Percentiles rank a stretch among this genome's conserved stretches.
Evolutionary conservation across 2,888 invertebrate genomes (phyloP).

Genomic region (Glyphotaelius pellucidus): DNA sequence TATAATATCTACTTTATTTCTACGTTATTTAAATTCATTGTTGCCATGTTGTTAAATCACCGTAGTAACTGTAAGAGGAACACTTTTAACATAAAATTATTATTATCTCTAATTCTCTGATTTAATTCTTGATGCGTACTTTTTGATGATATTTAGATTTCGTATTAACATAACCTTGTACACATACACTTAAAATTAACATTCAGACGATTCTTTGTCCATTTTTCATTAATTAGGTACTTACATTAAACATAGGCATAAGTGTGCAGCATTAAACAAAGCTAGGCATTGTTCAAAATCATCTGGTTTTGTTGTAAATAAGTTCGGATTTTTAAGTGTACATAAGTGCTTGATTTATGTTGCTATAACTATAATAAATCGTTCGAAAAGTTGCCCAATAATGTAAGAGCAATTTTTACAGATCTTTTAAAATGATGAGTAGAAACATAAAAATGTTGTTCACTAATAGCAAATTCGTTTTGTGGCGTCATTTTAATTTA

Average conservation of each 20-base stretch:
- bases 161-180: conserved; percentile 12
- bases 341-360: too few relatives aligned
- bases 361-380: too few relatives aligned
- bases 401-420: too few relatives aligned
- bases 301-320: too few relatives aligned
- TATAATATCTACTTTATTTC: neutral
- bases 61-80: neutral
- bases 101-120: neutral
- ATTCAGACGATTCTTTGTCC: neutral
- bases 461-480: too few relatives aligned
- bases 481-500: too few relatives aligned
- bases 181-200: neutral
- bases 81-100: neutral
- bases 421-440: too few relatives aligned
- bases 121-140: neutral
- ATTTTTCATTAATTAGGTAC: neutral
- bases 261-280: neutral
- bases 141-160: neutral
- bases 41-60: neutral
- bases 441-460: too few relatives aligned
- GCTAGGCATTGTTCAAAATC: neutral
- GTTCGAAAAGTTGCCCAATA: too few relatives aligned
- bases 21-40: neutral
- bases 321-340: too few relatives aligned
- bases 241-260: too few relatives aligned